Percentiles rank a stretch among this genome's conserved stretches.
Conservation (phyloP, 1,140 invertebrate species). For the Drosophila seguyi region DNA sequence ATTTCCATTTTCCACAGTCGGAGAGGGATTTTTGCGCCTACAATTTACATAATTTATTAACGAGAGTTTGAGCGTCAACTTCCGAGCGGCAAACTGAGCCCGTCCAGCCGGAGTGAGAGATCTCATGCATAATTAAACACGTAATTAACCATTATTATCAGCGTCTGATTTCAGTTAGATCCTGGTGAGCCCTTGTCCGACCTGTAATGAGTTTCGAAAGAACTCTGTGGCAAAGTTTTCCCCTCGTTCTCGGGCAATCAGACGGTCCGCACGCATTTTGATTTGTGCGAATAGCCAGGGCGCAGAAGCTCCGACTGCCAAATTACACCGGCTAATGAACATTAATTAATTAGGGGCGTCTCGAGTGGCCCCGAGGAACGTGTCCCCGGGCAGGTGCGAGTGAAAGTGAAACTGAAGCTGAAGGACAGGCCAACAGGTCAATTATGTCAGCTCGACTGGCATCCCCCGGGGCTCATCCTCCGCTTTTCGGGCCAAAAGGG, state of each 20-base stretch:
- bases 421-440: conserved; percentile 48
- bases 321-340: conserved; percentile 73
- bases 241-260: conserved; percentile 54
- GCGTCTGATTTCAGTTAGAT: conserved; percentile 76
- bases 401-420: conserved; percentile 11
- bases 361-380: conserved; percentile 30
- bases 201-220: conserved; percentile 74
- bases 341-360: conserved; percentile 74
- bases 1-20: conserved; percentile 59
- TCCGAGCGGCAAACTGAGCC: conserved; percentile 56
- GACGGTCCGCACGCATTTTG: conserved; percentile 63
- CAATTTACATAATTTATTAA: conserved; percentile 83
- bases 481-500: not conserved
- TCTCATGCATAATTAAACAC: conserved; percentile 82
- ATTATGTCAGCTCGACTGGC: conserved; percentile 50
- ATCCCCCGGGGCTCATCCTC: conserved; percentile 2
- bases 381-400: conserved; percentile 50
- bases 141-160: conserved; percentile 84
- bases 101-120: conserved; percentile 36
- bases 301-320: conserved; percentile 29
- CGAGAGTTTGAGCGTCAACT: conserved; percentile 81
- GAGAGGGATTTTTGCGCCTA: conserved; percentile 69
- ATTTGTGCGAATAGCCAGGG: conserved; percentile 64
- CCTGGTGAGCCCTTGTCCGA: conserved; percentile 38
- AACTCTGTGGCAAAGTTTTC: conserved; percentile 54